Conservation (phyloP, 1,140 invertebrate species). For the Bicyclus anynana region DNA sequence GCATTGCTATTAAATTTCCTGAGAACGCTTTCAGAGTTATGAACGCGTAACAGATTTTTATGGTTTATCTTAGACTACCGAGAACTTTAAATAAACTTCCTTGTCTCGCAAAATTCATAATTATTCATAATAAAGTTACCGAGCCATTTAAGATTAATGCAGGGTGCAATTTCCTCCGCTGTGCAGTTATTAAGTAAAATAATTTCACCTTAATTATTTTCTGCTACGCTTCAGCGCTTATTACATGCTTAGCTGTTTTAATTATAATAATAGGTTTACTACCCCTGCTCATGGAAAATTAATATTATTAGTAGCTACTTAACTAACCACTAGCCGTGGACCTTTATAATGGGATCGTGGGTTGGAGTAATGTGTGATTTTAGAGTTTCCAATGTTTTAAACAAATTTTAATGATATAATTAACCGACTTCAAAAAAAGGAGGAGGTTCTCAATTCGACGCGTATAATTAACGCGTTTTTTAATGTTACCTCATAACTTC, state of each 20-base stretch:
- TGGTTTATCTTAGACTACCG: not conserved
- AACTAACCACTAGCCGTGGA: not conserved
- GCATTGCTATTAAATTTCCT: too few relatives aligned
- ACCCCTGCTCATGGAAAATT: not conserved
- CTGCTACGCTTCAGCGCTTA: slow-evolving; percentile 7
- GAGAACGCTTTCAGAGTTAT: too few relatives aligned
- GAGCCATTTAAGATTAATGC: slow-evolving; percentile 18
- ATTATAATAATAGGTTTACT: slow-evolving; percentile 8
- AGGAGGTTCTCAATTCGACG: too few relatives aligned
- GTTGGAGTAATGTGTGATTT: too few relatives aligned
- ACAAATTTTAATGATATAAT: too few relatives aligned
- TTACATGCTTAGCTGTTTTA: slow-evolving; percentile 7
- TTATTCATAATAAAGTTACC: slow-evolving; percentile 15
- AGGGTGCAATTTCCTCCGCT: slow-evolving; percentile 13
- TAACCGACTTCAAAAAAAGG: too few relatives aligned
- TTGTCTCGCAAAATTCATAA: slow-evolving; percentile 2
- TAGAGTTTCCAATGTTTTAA: too few relatives aligned
- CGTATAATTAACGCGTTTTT: too few relatives aligned
- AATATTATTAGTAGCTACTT: not conserved
- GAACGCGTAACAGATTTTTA: not conserved
- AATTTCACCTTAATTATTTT: slow-evolving; percentile 23
- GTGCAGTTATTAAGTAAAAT: slow-evolving; percentile 20
- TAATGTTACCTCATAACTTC: too few relatives aligned
- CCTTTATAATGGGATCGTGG: too few relatives aligned
- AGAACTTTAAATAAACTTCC: not conserved